phyloP scores from a whole-genome alignment of 2,888 invertebrate genomes.

The Autographa pulchrina region DNA sequence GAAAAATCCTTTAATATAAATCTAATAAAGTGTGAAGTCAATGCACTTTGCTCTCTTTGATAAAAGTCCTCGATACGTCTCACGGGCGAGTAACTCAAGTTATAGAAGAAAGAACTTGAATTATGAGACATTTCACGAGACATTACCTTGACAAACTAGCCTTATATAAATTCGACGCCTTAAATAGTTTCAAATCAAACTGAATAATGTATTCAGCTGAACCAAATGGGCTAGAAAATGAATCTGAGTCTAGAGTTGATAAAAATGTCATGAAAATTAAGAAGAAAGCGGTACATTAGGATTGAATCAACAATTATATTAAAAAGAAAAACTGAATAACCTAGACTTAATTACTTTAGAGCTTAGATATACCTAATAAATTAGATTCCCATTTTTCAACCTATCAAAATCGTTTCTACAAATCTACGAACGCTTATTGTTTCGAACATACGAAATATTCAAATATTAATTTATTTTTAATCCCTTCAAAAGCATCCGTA shows the following conservation, averaged over 20 bases:
- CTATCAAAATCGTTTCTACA: too few relatives aligned
- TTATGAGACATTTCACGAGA: not conserved
- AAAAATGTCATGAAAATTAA: not conserved
- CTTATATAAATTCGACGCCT: conserved; percentile 4
- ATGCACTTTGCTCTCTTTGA: not conserved
- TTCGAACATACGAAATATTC: not conserved
- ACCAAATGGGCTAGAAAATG: not conserved
- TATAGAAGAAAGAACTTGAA: not conserved
- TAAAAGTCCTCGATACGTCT: not conserved
- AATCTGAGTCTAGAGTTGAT: conserved; percentile 4
- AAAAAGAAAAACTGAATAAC: too few relatives aligned
- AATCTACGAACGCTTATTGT: not conserved
- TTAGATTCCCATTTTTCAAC: too few relatives aligned
- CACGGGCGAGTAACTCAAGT: not conserved
- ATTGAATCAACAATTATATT: too few relatives aligned
- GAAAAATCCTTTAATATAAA: conserved; percentile 8
- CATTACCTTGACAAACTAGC: conserved; percentile 4
- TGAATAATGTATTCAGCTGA: not conserved
- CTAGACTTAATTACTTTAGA: too few relatives aligned
- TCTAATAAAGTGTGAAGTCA: not conserved
- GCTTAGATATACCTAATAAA: too few relatives aligned
- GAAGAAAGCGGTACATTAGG: too few relatives aligned
- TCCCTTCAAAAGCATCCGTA: not conserved
- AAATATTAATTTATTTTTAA: not conserved
- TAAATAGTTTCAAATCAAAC: not conserved